Conservation (phyloP, 2,888 invertebrate genomes). For the Halictus quadricinctus region DNA sequence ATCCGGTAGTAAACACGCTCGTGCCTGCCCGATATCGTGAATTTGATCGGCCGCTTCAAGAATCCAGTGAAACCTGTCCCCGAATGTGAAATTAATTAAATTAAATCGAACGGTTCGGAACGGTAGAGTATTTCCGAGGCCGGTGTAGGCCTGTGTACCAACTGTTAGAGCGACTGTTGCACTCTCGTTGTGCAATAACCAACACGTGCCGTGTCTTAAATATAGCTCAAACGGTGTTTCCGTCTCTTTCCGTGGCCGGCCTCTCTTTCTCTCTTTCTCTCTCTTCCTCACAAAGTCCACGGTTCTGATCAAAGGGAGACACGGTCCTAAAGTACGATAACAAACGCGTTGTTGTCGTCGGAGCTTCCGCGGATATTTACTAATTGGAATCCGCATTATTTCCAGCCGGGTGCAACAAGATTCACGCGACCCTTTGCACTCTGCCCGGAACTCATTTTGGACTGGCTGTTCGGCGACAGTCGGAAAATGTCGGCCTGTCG, state of each 20-base stretch:
- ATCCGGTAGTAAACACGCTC: neutral
- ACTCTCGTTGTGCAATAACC: constrained; percentile 61
- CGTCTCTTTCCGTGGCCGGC: constrained; percentile 18
- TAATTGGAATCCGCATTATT: constrained; percentile 42
- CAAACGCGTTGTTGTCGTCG: constrained; percentile 47
- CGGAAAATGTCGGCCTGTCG: neutral
- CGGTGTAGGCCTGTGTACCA: neutral
- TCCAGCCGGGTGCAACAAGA: neutral
- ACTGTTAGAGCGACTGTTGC: constrained; percentile 51
- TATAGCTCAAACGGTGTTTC: constrained; percentile 54
- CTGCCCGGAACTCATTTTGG: neutral
- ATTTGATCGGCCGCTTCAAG: constrained; percentile 36
- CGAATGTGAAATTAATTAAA: constrained; percentile 47
- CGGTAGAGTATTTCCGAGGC: constrained; percentile 34
- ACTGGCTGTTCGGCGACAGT: neutral
- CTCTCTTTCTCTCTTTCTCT: constrained; percentile 15
- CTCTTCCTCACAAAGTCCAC: constrained; percentile 15
- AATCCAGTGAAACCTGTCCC: constrained; percentile 43
- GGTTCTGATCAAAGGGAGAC: constrained; percentile 44
- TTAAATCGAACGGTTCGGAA: constrained; percentile 19
- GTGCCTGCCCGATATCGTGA: constrained; percentile 17
- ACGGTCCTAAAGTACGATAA: constrained; percentile 47
- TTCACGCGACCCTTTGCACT: neutral
- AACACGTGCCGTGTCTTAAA: constrained; percentile 62
- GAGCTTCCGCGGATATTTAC: constrained; percentile 45